Evolutionary conservation across 2,113 vertebrate species (phyloP).

Genomic region (Lepus europaeus): DNA sequence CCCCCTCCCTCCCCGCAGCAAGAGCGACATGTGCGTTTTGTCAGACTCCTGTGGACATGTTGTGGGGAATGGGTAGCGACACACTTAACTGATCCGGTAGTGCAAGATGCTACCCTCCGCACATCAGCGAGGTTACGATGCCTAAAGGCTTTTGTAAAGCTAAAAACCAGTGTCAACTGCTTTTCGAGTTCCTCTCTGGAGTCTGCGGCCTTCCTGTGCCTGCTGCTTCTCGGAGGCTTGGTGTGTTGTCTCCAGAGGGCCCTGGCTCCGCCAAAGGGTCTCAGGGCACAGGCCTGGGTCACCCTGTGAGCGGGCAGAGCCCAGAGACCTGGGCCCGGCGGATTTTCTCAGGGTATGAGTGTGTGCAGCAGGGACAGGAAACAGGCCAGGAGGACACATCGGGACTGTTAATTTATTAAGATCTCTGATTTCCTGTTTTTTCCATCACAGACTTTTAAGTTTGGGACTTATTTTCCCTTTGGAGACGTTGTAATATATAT

Average conservation of each 20-base stretch:
- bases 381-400: not conserved
- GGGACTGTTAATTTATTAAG: constrained; percentile 54
- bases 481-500: constrained; percentile 58
- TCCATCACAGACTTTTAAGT: not conserved
- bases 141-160: constrained; percentile 5
- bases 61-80: not conserved
- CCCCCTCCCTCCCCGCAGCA: not conserved
- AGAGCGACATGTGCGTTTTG: not conserved
- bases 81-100: constrained; percentile 37
- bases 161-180: not conserved
- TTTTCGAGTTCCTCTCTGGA: not conserved
- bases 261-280: not conserved
- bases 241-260: not conserved
- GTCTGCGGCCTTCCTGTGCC: not conserved
- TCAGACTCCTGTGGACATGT: not conserved
- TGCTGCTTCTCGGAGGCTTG: accelerated
- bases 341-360: constrained; percentile 81
- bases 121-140: not conserved
- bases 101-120: not conserved
- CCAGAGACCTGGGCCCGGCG: not conserved
- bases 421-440: not conserved
- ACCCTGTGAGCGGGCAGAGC: not conserved
- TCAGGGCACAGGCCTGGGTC: not conserved
- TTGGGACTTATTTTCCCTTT: constrained; percentile 36
- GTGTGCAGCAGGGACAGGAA: not conserved